Base-by-base conservation (phyloP, 2,797 vertebrate species). In the Phrynocephalus guinanensis region DNA sequence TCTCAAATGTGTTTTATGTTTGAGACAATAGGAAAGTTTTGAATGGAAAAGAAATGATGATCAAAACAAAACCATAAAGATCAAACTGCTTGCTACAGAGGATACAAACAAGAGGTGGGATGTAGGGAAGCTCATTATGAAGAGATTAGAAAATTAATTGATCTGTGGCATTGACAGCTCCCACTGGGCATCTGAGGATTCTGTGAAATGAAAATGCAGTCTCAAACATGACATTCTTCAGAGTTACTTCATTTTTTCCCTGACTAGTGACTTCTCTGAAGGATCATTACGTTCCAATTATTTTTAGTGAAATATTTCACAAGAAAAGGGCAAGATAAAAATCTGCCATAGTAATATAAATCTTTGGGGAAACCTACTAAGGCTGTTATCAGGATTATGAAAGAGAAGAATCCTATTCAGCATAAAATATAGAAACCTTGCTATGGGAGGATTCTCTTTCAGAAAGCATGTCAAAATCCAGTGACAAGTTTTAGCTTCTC, bases 81-180 rank as follows among this genome's bases (percentile, higher is more conserved):
- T 88, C 89, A 79, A 86, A 78, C 73, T 94, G 82, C 92, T 95
- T 94, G 83, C 87, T 95, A 83, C 89, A 92, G 93, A 93, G 78
- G 73, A 88, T 77, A 90, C 75, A 94, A 93, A 91, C 85, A 93
- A 88, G 79, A 11, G 56, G 84, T 89, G 85, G 91, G 90, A 92
- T 89, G 38, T 67, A 93, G 91, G 85, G 93, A 92, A 94, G 5
- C 78, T 93, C 77, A 90, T 93, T 93, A 92, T 79, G 86, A 90
- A 83, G 88, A 93, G 87, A 93, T 93, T 90, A 92, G 87, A 89
- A 94, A 94, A 92, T 90, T 94, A 94, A 93, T 94, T 94, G 91
- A 85, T 90, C 92, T 63, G 80, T 95, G 89, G 30, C 83, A 92
- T 78, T 93, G 82, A 89, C 72, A 84, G 91, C 85, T 95, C 91